These are phyloP conservation scores for Sarcoramphus papa DNA, from an alignment of 2,797 vertebrate species.

Conservation along the genomic window DNA sequence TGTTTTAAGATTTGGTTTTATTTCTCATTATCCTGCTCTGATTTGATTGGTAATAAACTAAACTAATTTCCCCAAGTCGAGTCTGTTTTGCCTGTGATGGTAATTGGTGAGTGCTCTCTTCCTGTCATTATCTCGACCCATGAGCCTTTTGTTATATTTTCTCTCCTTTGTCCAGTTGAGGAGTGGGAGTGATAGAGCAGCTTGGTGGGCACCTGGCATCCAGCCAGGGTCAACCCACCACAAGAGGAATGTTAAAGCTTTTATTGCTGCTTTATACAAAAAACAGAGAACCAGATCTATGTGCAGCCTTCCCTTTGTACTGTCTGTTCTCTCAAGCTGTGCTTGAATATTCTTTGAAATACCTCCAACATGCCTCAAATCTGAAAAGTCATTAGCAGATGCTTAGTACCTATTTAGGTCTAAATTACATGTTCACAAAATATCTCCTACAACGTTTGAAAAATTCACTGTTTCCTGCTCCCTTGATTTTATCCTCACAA, in stretches of 20 bases:
- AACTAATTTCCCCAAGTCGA: neutral
- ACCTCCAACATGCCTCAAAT: neutral
- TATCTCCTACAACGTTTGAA: neutral
- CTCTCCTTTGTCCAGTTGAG: neutral
- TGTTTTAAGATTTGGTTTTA: neutral
- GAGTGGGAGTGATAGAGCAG: too few relatives aligned
- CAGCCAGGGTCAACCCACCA: neutral
- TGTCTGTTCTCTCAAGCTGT: neutral
- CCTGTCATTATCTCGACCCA: neutral
- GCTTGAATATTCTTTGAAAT: constrained; percentile 13
- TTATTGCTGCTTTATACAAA: neutral
- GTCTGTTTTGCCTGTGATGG: neutral
- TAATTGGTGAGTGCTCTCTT: neutral
- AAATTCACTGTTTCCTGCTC: neutral
- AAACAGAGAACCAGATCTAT: neutral
- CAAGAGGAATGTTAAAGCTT: neutral
- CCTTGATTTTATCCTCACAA: neutral
- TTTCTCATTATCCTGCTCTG: neutral
- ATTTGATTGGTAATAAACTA: neutral
- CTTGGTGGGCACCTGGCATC: neutral
- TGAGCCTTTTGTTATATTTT: neutral
- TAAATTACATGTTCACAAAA: neutral
- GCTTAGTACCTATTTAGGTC: neutral
- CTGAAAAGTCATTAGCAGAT: constrained; percentile 18
- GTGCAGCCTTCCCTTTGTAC: neutral